Evolutionary conservation across 1,140 invertebrate species (phyloP), one percentile per base, ranked within the genome.

Genomic region (Magallana gigas): DNA sequence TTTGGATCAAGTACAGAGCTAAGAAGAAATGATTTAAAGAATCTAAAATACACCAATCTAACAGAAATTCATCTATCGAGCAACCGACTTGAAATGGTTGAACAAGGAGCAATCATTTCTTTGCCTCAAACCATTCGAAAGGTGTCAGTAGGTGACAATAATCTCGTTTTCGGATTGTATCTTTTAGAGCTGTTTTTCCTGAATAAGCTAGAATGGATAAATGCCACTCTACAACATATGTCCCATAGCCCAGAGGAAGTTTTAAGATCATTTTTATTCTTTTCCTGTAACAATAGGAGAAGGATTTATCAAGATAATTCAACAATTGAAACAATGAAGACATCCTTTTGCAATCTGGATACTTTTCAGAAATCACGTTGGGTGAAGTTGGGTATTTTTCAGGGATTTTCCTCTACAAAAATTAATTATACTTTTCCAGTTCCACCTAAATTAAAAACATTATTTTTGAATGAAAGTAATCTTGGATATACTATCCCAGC

Each of bases 1-100:
- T 88, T 85, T 56, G 85, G 85, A 23, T 9, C 84, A 11, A 80
- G 85, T n/a, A 86, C 88, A 56, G 36, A 84, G 18, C 1, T 88
- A 1, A n/a, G 12, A 23, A 60, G 4, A 14, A 57, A 85, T 5
- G 60, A 86, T 60, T 14, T 86, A 18, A 36, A 56, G 76, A 8
- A 76, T 8, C 18, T 86, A 1, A 48, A 76, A 18, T 9, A 84
- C 29, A 88, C 88, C 5, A 84, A 76, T 56, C 23, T 88, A 7
- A 76, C 14, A 57, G 84, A 88, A 57, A 11, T 88, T 14, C 36
- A 88, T 36, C 1, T 88, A 0, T 81, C 83, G 29, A 88, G 88
- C 58, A 88, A 88, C 85, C 23, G 85, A 29, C 11, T 88, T 18
- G 81, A 84, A 23, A 5, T 84, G 5, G 8, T 88, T 9, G 64